A percentile compares a stretch with the other conserved stretches of the same genome.
phyloP scores from a whole-genome alignment of 2,113 vertebrate species.

The Ptyas mucosa region DNA sequence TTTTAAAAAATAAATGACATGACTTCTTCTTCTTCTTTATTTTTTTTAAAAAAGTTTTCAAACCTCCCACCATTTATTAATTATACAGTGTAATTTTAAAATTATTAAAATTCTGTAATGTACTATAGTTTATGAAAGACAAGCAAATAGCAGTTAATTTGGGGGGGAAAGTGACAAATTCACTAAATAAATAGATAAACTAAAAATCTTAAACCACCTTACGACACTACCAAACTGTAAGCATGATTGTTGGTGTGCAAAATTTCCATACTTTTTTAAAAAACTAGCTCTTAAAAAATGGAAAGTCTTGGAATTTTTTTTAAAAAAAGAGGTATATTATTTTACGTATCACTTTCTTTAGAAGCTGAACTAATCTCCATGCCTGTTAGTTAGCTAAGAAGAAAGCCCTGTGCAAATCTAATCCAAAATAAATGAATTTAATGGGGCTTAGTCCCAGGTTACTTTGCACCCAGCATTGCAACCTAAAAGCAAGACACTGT shows the following conservation, averaged over 20 bases:
- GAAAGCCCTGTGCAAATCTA: not conserved
- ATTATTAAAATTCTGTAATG: not conserved
- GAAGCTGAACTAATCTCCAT: not conserved
- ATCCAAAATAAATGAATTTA: not conserved
- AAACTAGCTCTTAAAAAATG: not conserved
- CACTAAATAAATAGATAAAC: not conserved
- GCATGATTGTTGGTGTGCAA: not conserved
- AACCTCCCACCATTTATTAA: not conserved
- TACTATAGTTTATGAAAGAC: not conserved
- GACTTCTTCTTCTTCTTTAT: not conserved
- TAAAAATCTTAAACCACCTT: not conserved
- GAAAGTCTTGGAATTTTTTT: not conserved
- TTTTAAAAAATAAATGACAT: slow-evolving; percentile 27
- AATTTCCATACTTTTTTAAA: not conserved
- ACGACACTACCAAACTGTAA: not conserved
- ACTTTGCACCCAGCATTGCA: not conserved
- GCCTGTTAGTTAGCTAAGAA: not conserved
- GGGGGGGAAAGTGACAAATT: not conserved
- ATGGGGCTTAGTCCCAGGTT: not conserved
- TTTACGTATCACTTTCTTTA: not conserved
- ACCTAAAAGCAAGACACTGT: not conserved
- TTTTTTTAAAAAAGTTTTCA: not conserved
- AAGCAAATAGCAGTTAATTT: not conserved
- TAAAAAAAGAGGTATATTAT: not conserved
- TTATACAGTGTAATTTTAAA: not conserved